phyloP scores from a whole-genome alignment of 2,888 invertebrate genomes.

The Drosophila picticornis region DNA sequence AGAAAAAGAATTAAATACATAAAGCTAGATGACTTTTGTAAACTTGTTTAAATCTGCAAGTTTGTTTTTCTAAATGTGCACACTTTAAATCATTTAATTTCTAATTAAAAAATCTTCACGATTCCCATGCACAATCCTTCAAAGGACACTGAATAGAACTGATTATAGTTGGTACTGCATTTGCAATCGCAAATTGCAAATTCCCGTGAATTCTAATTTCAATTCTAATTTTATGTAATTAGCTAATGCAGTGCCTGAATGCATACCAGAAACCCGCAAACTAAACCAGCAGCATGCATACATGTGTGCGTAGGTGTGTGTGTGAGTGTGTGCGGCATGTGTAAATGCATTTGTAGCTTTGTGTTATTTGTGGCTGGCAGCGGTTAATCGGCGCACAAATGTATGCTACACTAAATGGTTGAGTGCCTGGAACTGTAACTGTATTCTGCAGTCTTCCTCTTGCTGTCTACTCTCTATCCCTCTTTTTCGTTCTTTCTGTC shows the following conservation, averaged over 20 bases:
- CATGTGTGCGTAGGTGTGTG: background rate
- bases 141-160: background rate
- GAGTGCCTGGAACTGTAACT: background rate
- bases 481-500: background rate
- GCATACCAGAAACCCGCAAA: background rate
- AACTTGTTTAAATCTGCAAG: background rate
- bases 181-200: conserved; percentile 6
- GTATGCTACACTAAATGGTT: conserved; percentile 66
- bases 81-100: background rate
- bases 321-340: background rate
- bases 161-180: background rate
- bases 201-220: conserved; percentile 1
- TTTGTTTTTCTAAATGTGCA: too few species aligned
- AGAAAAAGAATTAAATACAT: background rate
- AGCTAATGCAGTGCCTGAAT: conserved; percentile 19
- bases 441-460: background rate
- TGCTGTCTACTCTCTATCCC: background rate
- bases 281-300: background rate
- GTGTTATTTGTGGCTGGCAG: conserved; percentile 13
- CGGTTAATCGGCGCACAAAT: conserved; percentile 46
- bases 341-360: conserved; percentile 13
- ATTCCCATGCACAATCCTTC: background rate
- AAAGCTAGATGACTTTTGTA: background rate
- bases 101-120: background rate
- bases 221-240: conserved; percentile 19